Evolutionary conservation across 2,113 vertebrate genomes (phyloP).

Genomic region (Lophotis ruficrista): DNA sequence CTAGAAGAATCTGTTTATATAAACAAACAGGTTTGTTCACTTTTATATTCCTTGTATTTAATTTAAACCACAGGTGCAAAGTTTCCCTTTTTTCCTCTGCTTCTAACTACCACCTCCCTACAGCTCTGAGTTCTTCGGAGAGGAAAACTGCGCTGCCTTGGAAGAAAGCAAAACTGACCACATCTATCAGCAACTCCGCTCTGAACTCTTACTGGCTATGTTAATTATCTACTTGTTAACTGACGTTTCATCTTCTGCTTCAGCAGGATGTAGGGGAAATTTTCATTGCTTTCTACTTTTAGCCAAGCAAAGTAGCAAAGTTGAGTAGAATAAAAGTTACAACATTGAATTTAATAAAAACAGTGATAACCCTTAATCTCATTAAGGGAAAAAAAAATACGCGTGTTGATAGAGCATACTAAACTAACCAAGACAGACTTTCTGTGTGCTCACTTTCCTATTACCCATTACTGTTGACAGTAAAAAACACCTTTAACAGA

Average conservation of each 20-base stretch:
- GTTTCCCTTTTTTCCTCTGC: not conserved
- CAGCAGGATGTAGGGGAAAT: not conserved
- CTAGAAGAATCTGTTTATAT: not conserved
- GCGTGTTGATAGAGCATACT: not conserved
- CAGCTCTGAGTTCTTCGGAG: not conserved
- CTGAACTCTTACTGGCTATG: not conserved
- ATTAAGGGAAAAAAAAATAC: not conserved
- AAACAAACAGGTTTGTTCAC: not conserved
- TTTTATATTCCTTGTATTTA: not conserved
- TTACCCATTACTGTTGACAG: not conserved
- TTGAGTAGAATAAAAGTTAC: not conserved
- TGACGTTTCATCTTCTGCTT: not conserved
- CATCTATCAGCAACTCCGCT: fast-evolving
- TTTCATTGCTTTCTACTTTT: not conserved
- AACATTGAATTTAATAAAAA: not conserved
- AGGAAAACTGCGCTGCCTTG: not conserved
- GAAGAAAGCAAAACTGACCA: not conserved
- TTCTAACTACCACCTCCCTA: not conserved
- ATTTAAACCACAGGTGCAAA: not conserved
- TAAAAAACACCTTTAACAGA: not conserved
- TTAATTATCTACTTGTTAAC: not conserved
- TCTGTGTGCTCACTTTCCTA: not conserved
- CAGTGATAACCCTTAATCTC: not conserved
- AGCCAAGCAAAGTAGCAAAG: not conserved
- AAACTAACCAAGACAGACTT: not conserved